Conservation (phyloP, 2,888 invertebrate genomes). For the Phengaris arion region DNA sequence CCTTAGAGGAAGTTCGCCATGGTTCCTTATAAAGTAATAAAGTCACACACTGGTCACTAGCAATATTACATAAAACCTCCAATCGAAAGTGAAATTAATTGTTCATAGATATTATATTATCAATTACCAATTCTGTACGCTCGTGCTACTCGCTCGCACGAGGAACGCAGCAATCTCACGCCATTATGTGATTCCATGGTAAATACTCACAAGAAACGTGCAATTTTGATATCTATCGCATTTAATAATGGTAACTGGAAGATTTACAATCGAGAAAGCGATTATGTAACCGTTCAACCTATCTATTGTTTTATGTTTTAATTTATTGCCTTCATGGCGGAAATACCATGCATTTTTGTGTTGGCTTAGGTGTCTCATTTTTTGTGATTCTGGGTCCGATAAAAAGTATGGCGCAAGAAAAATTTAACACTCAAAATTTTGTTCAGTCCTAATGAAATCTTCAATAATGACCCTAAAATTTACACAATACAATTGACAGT, state of each 20-base stretch:
- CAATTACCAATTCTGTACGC: conserved; percentile 37
- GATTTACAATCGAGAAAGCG: conserved; percentile 25
- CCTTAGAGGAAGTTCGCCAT: too few species aligned
- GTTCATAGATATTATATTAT: conserved; percentile 32
- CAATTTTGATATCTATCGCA: conserved; percentile 31
- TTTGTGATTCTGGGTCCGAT: neutral
- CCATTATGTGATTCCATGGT: conserved; percentile 45
- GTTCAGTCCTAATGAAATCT: too few species aligned
- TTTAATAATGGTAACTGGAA: neutral
- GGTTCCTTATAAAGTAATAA: too few species aligned
- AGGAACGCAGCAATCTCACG: conserved; percentile 50
- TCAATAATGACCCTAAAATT: too few species aligned
- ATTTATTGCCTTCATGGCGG: neutral
- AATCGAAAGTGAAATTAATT: conserved; percentile 17
- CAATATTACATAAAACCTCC: neutral
- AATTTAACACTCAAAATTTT: too few species aligned
- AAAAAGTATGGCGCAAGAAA: too few species aligned
- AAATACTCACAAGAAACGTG: conserved; percentile 35
- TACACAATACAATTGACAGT: too few species aligned
- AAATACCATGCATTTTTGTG: neutral
- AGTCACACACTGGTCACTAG: too few species aligned
- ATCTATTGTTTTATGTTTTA: conserved; percentile 22
- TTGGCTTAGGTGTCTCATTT: neutral
- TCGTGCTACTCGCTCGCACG: conserved; percentile 41
- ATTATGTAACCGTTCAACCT: conserved; percentile 20